Conservation (phyloP, 1,140 invertebrate species). For the Leptoteleia sp. region DNA sequence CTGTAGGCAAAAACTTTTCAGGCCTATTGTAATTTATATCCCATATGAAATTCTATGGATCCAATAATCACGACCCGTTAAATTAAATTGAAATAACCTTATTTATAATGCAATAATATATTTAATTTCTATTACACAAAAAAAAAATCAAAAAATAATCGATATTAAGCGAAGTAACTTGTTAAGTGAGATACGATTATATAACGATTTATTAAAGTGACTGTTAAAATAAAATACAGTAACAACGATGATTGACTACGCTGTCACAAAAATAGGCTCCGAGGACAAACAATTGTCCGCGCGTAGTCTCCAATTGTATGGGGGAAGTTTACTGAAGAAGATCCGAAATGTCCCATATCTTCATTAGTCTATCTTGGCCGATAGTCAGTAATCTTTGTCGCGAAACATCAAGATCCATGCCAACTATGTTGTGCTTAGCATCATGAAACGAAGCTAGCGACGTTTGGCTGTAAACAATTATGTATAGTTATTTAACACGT, state of each 20-base stretch:
- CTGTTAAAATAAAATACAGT: constrained; percentile 21
- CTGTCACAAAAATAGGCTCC: constrained; percentile 71
- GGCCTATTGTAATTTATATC: no score
- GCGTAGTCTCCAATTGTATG: neutral
- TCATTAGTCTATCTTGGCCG: constrained; percentile 96
- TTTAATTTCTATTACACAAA: no score
- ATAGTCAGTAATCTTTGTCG: constrained; percentile 93
- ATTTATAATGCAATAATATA: no score
- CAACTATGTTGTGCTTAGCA: constrained; percentile 93
- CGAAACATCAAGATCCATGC: constrained; percentile 94
- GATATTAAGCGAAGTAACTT: neutral
- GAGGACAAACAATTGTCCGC: constrained; percentile 12
- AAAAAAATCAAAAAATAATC: neutral
- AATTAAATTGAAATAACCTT: no score
- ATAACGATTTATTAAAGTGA: constrained; percentile 3
- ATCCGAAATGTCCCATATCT: constrained; percentile 90
- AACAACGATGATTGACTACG: constrained; percentile 59
- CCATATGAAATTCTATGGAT: no score
- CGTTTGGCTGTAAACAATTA: constrained; percentile 85
- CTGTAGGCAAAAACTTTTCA: no score
- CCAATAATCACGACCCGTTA: no score
- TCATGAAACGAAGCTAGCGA: constrained; percentile 97
- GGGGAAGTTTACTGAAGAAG: constrained; percentile 80
- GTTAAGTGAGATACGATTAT: neutral
- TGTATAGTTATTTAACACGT: constrained; percentile 26